Base-by-base conservation (phyloP, 92 coral and sea anemone genomes). In the Palythoa heliodiscus region DNA sequence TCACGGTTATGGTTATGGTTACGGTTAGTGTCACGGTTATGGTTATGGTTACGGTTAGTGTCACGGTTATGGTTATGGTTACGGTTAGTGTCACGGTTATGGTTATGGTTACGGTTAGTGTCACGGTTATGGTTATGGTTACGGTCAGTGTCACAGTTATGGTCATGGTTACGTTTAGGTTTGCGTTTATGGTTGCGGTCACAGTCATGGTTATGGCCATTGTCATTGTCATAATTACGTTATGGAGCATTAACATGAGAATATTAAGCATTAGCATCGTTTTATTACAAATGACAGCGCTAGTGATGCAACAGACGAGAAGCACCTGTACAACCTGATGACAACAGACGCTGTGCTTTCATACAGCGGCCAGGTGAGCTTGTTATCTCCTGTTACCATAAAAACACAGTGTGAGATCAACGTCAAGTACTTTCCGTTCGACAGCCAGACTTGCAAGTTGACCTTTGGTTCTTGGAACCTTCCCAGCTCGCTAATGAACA, bases 321-420 rank as follows among this genome's bases (percentile, higher is more conserved):
- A 80, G 13, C 84, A 80, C 13, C 43, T 80, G 20, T 80, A 80
- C 84, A 25, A 80, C 10, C 3, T 80, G 48, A 80, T 80, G 84
- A 80, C 84, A 7, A 80, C 84, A 64, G 84, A 80, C 58, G 72
- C 72, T 12, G 53, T 43, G 40, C 84, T 80, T 17, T 0, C 1
- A 0, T 80, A 1, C n/a, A 15, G 43, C 9, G 84, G 84, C 0
- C 0, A 4, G 16, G 73, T 43, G 4, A 3, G 13, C 0, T 20
- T 80, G 22, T 39, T 80, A 2, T 23, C 84, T 1, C 84, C 84
- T 1, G 84, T 80, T 2, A 80, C 74, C 2, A 80, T 80, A 20
- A 80, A 66, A 20, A 80, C 84, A 40, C 84, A 80, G 43, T 80
- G 84, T 24, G 73, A 66, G 22, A 80, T 80, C 43, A 80, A 80